phyloP scores from a whole-genome alignment of 2,888 invertebrate genomes.

The Omphaloscelis lunosa region DNA sequence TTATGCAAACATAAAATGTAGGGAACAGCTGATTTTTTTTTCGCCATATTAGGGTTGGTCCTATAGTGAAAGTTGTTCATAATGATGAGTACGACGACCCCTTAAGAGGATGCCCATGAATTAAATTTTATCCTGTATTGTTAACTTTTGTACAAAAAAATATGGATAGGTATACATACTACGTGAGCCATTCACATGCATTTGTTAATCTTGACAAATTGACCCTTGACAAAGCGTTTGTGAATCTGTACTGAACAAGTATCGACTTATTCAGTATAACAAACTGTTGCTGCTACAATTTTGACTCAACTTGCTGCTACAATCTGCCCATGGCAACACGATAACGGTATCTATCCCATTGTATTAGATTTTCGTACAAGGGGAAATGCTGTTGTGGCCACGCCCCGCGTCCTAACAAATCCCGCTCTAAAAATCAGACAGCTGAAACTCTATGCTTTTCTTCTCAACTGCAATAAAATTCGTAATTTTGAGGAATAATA shows the following conservation, averaged over 20 bases:
- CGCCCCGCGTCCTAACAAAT: not conserved
- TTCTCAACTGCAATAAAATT: not conserved
- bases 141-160: no score
- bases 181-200: not conserved
- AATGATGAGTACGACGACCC: no score
- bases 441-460: not conserved
- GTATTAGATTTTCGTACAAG: not conserved
- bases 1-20: no score
- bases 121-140: no score
- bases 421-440: not conserved
- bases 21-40: no score
- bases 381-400: not conserved
- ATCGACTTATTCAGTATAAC: not conserved
- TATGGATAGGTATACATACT: not conserved
- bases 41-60: no score
- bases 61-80: no score
- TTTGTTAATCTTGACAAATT: not conserved
- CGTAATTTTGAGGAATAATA: not conserved
- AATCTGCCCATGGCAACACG: not conserved
- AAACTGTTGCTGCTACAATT: not conserved
- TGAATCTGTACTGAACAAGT: not conserved
- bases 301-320: not conserved
- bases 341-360: not conserved
- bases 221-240: not conserved
- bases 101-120: no score